Percentiles rank a stretch among this genome's conserved stretches.
These are phyloP conservation scores for Python bivittatus DNA, from an alignment of 2,113 vertebrate genomes.

Conservation along the genomic window DNA sequence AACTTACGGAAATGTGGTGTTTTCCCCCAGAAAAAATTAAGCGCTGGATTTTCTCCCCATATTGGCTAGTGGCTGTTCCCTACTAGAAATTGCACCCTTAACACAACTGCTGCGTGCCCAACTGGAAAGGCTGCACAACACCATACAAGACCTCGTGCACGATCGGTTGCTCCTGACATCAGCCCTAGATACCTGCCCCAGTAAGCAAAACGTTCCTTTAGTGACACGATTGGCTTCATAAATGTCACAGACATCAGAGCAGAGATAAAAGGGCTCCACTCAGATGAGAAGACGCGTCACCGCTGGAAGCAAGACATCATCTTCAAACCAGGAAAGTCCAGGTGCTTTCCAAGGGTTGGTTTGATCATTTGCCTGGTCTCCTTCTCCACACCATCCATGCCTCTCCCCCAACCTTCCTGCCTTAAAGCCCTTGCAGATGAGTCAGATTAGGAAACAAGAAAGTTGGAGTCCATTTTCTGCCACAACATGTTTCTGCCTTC, in stretches of 20 bases:
- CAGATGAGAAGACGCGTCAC: no score
- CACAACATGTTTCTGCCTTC: no score
- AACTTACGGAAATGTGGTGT: background rate
- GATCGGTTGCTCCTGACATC: no score
- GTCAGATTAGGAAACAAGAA: background rate
- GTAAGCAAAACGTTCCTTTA: background rate
- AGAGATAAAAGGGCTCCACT: constrained; percentile 8
- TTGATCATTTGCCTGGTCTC: background rate
- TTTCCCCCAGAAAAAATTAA: no score
- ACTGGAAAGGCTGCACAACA: background rate
- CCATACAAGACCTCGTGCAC: no score
- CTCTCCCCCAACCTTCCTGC: no score
- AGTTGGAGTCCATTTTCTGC: no score
- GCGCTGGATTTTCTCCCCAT: no score
- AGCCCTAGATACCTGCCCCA: background rate
- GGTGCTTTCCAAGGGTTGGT: background rate
- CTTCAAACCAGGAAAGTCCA: no score
- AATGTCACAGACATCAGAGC: background rate
- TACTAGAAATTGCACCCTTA: background rate
- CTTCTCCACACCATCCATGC: background rate
- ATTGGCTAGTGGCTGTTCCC: background rate
- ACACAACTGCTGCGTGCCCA: background rate
- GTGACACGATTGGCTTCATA: background rate
- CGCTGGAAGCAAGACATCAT: background rate
- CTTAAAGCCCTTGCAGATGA: background rate